Percentiles rank a stretch among this genome's conserved stretches.
These are phyloP conservation scores for Ictidomys tridecemlineatus DNA, from an alignment of 2,113 vertebrate species.

Conservation along the genomic window DNA sequence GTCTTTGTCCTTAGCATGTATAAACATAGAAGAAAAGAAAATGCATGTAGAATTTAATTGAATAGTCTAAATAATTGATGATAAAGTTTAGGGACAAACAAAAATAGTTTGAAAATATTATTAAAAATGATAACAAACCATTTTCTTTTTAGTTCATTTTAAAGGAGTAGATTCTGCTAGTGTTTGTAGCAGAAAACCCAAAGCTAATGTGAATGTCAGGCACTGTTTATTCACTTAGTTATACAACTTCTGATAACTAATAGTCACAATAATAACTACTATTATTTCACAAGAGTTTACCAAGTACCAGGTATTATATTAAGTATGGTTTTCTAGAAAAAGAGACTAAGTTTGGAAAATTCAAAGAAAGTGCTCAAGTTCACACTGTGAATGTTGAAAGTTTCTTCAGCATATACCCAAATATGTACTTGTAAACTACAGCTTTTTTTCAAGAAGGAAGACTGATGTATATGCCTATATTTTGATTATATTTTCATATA, in stretches of 20 bases:
- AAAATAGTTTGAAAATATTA: slow-evolving; percentile 27
- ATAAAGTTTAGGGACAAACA: background rate
- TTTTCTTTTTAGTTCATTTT: slow-evolving; percentile 39
- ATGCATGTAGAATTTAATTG: background rate
- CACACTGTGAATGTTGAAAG: background rate
- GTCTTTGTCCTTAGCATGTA: background rate
- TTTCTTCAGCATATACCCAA: background rate
- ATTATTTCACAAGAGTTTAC: background rate
- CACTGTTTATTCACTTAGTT: slow-evolving; percentile 8
- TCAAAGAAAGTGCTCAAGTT: background rate
- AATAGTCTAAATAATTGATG: slow-evolving; percentile 46
- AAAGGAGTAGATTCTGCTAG: background rate
- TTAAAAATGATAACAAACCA: background rate
- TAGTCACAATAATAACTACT: slow-evolving; percentile 40
- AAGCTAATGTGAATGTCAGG: background rate
- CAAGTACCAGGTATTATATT: background rate
- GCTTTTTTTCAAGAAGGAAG: background rate
- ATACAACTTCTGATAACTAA: background rate
- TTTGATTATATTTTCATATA: background rate
- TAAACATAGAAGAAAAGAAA: slow-evolving; percentile 50
- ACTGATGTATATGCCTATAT: background rate
- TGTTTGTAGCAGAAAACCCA: slow-evolving; percentile 1
- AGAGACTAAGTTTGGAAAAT: background rate
- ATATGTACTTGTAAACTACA: background rate
- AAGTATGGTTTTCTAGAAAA: background rate